phyloP scores from a whole-genome alignment of 2,888 invertebrate species.

The Melieria crassipennis region DNA sequence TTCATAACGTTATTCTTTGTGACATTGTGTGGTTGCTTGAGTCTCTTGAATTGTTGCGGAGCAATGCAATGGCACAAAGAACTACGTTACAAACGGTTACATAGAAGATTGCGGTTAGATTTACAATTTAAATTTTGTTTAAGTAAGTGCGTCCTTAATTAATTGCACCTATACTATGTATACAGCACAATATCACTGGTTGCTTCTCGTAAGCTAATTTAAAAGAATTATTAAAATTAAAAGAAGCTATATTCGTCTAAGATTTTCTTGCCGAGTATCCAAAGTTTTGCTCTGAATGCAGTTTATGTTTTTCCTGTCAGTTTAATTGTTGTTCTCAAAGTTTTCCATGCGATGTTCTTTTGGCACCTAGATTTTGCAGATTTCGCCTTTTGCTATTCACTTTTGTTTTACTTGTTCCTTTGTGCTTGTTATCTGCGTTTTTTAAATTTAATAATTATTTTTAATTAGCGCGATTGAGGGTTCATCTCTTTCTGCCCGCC shows the following conservation, averaged over 20 bases:
- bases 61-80: constrained; percentile 45
- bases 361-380: too few species aligned
- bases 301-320: too few species aligned
- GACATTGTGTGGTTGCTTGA: constrained; percentile 36
- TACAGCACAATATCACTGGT: constrained; percentile 67
- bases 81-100: constrained; percentile 56
- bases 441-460: constrained; percentile 31
- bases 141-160: constrained; percentile 62
- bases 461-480: constrained; percentile 56
- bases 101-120: constrained; percentile 9
- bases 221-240: constrained; percentile 43
- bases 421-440: constrained; percentile 37
- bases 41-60: constrained; percentile 51
- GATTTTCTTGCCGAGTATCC: too few species aligned
- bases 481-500: constrained; percentile 76
- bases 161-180: constrained; percentile 67
- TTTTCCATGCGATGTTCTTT: too few species aligned
- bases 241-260: constrained; percentile 39
- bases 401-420: constrained; percentile 2
- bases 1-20: constrained; percentile 56
- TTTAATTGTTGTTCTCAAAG: too few species aligned
- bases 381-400: not conserved
- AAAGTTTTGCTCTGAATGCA: too few species aligned
- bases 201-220: constrained; percentile 64
- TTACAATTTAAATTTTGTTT: constrained; percentile 26